Evolutionary conservation across 2,888 invertebrate genomes (phyloP).

Genomic region (Amblyteles armatorius): DNA sequence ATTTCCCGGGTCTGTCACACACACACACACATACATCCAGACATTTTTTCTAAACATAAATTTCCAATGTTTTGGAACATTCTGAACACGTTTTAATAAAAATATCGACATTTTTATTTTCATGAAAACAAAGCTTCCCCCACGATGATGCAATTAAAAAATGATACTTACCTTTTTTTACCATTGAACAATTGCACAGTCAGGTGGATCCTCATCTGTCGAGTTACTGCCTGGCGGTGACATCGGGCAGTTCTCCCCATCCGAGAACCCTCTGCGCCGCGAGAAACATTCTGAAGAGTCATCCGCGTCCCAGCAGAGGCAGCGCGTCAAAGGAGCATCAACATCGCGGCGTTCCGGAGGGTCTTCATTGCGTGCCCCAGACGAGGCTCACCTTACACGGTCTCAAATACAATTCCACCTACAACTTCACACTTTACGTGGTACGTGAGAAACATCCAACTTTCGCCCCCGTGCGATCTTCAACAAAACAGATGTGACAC

Average conservation of each 20-base stretch:
- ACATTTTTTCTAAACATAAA: too few relatives aligned
- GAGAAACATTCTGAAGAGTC: constrained; percentile 78
- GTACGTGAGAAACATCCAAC: constrained; percentile 72
- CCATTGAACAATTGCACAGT: constrained; percentile 72
- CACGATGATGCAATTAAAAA: background rate
- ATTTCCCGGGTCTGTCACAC: background rate
- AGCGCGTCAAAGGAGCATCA: constrained; percentile 73
- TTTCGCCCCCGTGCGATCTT: too few relatives aligned
- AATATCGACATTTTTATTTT: too few relatives aligned
- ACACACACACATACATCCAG: too few relatives aligned
- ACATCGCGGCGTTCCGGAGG: constrained; percentile 80
- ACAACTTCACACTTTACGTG: constrained; percentile 83
- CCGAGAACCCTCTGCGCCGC: constrained; percentile 83
- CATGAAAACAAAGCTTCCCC: too few relatives aligned
- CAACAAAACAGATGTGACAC: background rate
- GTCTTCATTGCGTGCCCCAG: constrained; percentile 82
- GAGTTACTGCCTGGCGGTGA: constrained; percentile 83
- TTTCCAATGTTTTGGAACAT: too few relatives aligned
- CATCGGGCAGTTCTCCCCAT: constrained; percentile 79
- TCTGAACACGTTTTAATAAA: too few relatives aligned
- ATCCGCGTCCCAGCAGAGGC: constrained; percentile 67
- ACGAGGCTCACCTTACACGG: constrained; percentile 82
- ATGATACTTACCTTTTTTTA: constrained; percentile 34
- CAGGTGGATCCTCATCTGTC: constrained; percentile 80
- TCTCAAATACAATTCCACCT: constrained; percentile 82